Base-by-base conservation (phyloP, 2,888 invertebrate genomes). In the Drosophila paranaensis region DNA sequence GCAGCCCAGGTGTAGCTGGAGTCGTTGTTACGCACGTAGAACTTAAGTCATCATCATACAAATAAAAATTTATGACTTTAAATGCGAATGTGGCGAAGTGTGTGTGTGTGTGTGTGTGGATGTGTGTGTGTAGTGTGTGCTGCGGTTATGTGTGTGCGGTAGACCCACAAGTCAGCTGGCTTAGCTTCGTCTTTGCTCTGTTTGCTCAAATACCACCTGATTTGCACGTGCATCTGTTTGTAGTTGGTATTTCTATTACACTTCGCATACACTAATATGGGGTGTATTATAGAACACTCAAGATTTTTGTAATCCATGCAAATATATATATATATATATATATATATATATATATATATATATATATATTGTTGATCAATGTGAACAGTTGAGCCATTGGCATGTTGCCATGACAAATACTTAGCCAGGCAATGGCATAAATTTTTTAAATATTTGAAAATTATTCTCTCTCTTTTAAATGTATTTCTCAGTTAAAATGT, bases 1-100 rank as follows among this genome's bases (percentile, higher is more conserved):
- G 20, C 16, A 39, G 57, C 54, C n/a, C 60, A 58, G 69, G 66
- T 70, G 60, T 70, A 71, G 75, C 73, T 71, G 56, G 73, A 76
- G 76, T 73, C 45, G 60, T 61, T 71, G 81, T 76, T 77, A 84
- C 87, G 88, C 85, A 82, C 88, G 88, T 82, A 85, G 79, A 82
- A 82, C 88, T 85, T 82, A 85, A 85, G 88, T 85, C 88, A 87
- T 85, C 85, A 85, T 87, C 88, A 81, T 85, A 87, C 81, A 81
- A 85, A 85, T 87, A 85, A 84, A 87, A 85, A 85, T 85, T 71
- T 85, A 85, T 85, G 88, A 74, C 77, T 84, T 84, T 77, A 80
- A 79, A 79, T 65, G 74, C 37, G 67, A 54, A n/a, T 46, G 48
- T 57, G 39, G 55, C 55, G 37, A 11, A 10, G 20, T 37, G 30